phyloP scores from a whole-genome alignment of 2,797 vertebrate genomes.

The Darevskia nairensis region DNA sequence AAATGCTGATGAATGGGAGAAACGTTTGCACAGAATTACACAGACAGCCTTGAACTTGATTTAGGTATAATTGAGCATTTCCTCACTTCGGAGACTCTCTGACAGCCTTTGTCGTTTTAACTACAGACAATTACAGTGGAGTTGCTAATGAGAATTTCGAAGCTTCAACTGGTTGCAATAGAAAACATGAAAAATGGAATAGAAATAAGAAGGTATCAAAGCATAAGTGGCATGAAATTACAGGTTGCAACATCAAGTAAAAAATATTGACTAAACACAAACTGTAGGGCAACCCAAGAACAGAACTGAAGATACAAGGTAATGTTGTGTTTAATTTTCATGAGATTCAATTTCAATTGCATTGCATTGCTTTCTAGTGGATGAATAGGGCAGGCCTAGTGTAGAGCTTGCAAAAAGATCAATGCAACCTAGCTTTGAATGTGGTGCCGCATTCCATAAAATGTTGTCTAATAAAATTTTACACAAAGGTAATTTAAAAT shows the following conservation, averaged over 20 bases:
- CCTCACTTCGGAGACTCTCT: not conserved
- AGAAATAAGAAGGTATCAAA: not conserved
- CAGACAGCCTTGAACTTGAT: not conserved
- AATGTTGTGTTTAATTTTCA: not conserved
- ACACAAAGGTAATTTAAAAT: not conserved
- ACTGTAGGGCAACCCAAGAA: not conserved
- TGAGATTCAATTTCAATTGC: not conserved
- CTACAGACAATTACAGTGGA: not conserved
- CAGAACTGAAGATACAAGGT: not conserved
- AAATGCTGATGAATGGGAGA: not conserved
- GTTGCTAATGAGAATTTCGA: not conserved
- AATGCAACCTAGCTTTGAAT: not conserved
- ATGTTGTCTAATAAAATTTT: not conserved
- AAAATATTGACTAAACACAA: not conserved
- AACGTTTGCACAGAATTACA: not conserved
- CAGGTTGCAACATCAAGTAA: not conserved
- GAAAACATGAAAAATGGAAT: not conserved
- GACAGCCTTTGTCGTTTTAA: not conserved
- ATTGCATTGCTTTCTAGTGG: not conserved
- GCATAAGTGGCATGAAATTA: not conserved
- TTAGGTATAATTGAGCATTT: slow-evolving; percentile 6
- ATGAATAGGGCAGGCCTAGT: not conserved
- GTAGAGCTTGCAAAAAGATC: not conserved
- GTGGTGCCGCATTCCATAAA: not conserved
- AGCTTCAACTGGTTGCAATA: not conserved